phyloP scores from a whole-genome alignment of 1,140 invertebrate genomes.

The Berghia stephanieae region DNA sequence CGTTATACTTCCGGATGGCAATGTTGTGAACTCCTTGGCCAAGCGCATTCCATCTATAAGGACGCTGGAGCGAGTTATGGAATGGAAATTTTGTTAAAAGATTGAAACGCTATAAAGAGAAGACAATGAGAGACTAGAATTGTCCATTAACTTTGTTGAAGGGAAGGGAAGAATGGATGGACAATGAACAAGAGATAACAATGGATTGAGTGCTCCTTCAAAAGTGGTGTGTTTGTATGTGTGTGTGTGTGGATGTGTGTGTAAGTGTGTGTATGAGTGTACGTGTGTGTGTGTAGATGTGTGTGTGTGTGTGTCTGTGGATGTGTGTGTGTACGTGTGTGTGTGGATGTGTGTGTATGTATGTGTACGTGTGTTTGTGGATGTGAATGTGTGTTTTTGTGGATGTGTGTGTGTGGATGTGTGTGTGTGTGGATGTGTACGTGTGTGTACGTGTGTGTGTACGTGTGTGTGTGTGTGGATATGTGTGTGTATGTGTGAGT shows the following conservation, averaged over 20 bases:
- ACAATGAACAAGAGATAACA: not conserved
- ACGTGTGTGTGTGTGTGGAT: not conserved
- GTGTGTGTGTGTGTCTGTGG: not conserved
- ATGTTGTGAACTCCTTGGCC: too few relatives aligned
- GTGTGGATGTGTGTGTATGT: too few relatives aligned
- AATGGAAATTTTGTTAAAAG: not conserved
- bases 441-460: not conserved
- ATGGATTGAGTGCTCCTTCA: not conserved
- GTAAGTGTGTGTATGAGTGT: too few relatives aligned
- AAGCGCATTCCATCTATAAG: too few relatives aligned
- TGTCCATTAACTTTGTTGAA: not conserved
- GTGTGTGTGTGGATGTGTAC: too few relatives aligned
- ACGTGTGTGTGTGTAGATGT: conserved; percentile 18
- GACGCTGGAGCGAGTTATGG: not conserved
- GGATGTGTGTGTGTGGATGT: too few relatives aligned
- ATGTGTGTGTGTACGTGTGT: too few relatives aligned
- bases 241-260: too few relatives aligned
- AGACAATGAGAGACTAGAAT: not conserved
- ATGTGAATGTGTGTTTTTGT: too few relatives aligned
- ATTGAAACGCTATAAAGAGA: not conserved
- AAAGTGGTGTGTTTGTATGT: conserved; percentile 8
- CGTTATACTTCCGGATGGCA: too few relatives aligned
- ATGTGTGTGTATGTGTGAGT: too few relatives aligned
- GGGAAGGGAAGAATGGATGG: not conserved
- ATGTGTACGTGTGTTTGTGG: too few relatives aligned